Percentiles rank a stretch among this genome's conserved stretches.
These are phyloP conservation scores for Lagria hirta DNA, from an alignment of 2,888 invertebrate species.

Conservation along the genomic window DNA sequence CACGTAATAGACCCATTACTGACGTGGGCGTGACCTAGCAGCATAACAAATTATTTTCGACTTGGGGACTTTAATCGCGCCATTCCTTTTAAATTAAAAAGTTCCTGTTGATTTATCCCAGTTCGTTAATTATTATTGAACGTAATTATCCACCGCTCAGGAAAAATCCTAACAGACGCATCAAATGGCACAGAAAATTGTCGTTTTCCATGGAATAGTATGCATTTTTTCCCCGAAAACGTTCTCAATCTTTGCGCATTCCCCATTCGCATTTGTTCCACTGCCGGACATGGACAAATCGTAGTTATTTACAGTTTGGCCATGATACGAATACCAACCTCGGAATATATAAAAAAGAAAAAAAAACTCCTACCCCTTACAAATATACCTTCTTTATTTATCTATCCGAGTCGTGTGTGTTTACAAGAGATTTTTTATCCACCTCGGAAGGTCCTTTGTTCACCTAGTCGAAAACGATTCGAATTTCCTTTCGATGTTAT, in stretches of 20 bases:
- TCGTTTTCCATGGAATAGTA: constrained; percentile 52
- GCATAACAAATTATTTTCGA: no score
- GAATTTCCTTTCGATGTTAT: no score
- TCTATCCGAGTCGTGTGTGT: constrained; percentile 18
- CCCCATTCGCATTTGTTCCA: constrained; percentile 51
- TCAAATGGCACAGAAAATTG: constrained; percentile 58
- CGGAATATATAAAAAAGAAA: neutral
- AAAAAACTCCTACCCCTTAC: constrained; percentile 1
- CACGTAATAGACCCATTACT: no score
- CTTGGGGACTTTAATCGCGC: no score
- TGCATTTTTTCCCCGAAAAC: constrained; percentile 52
- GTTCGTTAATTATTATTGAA: constrained; percentile 53
- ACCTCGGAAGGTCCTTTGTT: no score
- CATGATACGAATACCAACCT: constrained; percentile 52
- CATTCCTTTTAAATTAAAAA: constrained; percentile 48
- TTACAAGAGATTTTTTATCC: constrained; percentile 10
- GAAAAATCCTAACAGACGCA: constrained; percentile 51
- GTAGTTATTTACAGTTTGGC: constrained; percentile 53
- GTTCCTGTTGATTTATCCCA: constrained; percentile 51
- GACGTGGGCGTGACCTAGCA: no score
- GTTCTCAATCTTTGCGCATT: constrained; percentile 55
- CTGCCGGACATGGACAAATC: constrained; percentile 54
- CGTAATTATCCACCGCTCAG: constrained; percentile 51
- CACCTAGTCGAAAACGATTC: no score
- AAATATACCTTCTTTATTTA: constrained; percentile 32